Evolutionary conservation across 2,797 vertebrate species (phyloP).

Genomic region (Botia almorhae): DNA sequence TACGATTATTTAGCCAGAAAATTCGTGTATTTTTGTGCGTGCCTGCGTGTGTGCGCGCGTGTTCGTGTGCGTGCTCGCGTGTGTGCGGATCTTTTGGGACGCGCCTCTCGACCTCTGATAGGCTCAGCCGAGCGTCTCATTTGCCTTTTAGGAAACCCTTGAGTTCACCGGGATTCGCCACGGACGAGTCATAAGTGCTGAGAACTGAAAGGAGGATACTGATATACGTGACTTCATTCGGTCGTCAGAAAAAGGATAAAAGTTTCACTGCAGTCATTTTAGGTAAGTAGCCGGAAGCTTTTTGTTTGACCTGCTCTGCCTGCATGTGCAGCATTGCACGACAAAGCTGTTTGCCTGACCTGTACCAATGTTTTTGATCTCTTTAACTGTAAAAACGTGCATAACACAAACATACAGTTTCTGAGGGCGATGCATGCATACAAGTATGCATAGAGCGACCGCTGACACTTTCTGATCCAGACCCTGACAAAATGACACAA

Average conservation of each 20-base stretch:
- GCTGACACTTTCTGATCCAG: neutral
- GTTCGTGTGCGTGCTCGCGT: neutral
- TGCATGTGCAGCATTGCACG: too few species aligned
- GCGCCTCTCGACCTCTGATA: conserved; percentile 52
- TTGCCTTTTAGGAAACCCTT: conserved; percentile 49
- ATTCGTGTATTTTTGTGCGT: neutral
- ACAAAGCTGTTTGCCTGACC: too few species aligned
- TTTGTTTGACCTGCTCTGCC: neutral
- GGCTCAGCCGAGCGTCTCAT: conserved; percentile 47
- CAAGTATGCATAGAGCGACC: too few species aligned
- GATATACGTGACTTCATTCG: conserved; percentile 22
- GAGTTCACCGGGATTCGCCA: conserved; percentile 20
- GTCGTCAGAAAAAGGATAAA: neutral
- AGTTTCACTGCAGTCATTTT: conserved; percentile 17
- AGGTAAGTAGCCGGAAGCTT: conserved; percentile 37
- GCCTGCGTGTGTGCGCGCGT: neutral
- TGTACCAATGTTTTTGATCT: too few species aligned
- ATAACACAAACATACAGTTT: too few species aligned
- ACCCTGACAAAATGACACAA: neutral
- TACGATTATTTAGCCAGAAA: too few species aligned
- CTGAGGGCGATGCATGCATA: too few species aligned
- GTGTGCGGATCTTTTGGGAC: conserved; percentile 33
- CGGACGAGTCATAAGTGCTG: conserved; percentile 43
- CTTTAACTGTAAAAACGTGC: too few species aligned
- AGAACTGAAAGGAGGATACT: conserved; percentile 19